phyloP scores from a whole-genome alignment of 2,797 vertebrate genomes.

The Phataginus tetradactyla region DNA sequence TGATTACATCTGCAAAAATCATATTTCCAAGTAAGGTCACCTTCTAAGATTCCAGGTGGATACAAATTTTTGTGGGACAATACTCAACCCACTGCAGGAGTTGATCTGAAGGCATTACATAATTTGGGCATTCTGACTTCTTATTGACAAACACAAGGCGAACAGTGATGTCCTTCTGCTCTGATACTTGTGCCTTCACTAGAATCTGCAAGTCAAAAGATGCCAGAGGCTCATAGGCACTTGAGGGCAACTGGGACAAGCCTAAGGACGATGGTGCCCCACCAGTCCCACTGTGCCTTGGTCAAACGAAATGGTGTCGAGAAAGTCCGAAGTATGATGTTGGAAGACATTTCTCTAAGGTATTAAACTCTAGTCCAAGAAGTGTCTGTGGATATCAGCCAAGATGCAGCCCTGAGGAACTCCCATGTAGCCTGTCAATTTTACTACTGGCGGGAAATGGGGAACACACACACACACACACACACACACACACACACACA shows the following conservation, averaged over 20 bases:
- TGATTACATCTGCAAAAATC: background rate
- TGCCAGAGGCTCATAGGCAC: background rate
- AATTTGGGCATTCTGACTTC: background rate
- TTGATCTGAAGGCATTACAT: background rate
- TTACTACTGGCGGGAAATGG: fast-evolving
- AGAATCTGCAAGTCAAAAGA: background rate
- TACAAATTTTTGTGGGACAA: background rate
- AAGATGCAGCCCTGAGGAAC: background rate
- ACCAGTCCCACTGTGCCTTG: background rate
- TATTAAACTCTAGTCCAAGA: background rate
- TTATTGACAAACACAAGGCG: background rate
- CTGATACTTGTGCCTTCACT: background rate
- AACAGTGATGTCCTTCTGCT: background rate
- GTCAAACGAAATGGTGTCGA: background rate
- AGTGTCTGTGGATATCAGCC: background rate
- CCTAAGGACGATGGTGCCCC: background rate
- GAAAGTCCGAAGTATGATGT: background rate
- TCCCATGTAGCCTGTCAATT: too few species aligned
- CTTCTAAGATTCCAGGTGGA: background rate
- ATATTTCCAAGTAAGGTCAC: background rate
- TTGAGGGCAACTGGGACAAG: background rate
- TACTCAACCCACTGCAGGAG: background rate
- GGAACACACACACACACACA: background rate
- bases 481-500: too few species aligned
- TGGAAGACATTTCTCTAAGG: background rate